These are phyloP conservation scores for Aplysina aerophoba DNA, from an alignment of 37 sponge, comb jelly and placozoan species.

Conservation along the genomic window DNA sequence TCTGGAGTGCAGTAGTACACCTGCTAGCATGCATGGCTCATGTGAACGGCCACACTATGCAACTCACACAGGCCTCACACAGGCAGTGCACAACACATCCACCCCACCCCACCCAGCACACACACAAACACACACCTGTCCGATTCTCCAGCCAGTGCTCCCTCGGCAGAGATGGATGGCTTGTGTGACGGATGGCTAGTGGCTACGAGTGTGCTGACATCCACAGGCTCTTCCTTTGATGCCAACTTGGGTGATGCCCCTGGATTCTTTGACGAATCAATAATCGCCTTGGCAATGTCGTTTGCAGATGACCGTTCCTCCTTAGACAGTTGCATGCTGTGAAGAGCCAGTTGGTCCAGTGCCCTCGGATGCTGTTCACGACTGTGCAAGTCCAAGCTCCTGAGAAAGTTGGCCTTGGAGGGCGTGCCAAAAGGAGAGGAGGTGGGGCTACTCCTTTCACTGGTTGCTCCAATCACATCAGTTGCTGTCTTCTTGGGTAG, in stretches of 20 bases:
- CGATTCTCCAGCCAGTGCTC: neutral
- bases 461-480: no score
- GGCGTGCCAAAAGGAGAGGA: neutral
- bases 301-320: constrained; percentile 14
- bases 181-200: neutral
- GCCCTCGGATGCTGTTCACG: neutral
- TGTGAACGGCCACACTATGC: no score
- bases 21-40: no score
- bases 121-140: constrained; percentile 4
- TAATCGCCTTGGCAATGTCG: constrained; percentile 9
- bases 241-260: neutral
- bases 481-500: no score
- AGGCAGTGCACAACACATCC: no score
- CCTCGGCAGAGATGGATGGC: neutral
- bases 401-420: neutral
- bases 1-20: no score
- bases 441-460: neutral
- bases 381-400: neutral
- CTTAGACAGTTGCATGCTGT: neutral
- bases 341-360: constrained; percentile 16
- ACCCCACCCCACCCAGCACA: no score
- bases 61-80: no score
- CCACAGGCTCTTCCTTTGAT: constrained; percentile 18
- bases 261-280: neutral
- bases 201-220: neutral